Evolutionary conservation across 37 sponge, comb jelly and placozoan species (phyloP).

Genomic region (Lycopodina hypogea): DNA sequence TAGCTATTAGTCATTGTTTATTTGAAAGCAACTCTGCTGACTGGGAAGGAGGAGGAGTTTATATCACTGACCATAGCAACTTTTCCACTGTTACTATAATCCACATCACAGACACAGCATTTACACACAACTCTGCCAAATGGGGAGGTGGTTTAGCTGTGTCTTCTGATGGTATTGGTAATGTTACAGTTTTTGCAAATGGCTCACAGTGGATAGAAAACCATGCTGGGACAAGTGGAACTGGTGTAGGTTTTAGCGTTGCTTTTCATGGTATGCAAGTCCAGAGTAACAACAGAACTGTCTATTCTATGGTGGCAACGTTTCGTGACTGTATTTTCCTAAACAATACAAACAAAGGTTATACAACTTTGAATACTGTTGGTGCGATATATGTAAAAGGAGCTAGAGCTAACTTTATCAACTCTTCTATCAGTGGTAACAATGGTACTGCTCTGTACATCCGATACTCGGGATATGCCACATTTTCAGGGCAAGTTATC

Average conservation of each 20-base stretch:
- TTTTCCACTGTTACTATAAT: neutral
- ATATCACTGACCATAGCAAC: neutral
- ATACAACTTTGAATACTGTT: neutral
- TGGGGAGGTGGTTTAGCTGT: slow-evolving; percentile 3
- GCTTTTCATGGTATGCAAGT: too few species aligned
- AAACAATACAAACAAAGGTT: neutral
- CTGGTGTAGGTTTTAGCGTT: neutral
- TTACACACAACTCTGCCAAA: neutral
- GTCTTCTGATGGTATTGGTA: neutral
- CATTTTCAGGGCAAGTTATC: neutral
- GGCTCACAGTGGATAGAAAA: neutral
- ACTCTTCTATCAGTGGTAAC: neutral
- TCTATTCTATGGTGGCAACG: neutral
- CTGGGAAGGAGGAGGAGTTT: neutral
- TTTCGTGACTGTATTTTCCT: neutral
- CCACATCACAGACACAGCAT: neutral
- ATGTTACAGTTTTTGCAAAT: neutral
- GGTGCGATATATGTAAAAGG: neutral
- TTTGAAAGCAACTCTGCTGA: neutral
- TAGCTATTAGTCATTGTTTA: neutral
- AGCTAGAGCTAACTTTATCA: neutral
- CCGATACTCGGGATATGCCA: slow-evolving; percentile 1
- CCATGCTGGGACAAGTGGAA: slow-evolving; percentile 7
- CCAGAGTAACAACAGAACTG: neutral
- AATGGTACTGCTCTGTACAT: neutral